Evolutionary conservation across 2,113 vertebrate genomes (phyloP), one percentile per base, ranked within the genome.

Genomic region (Psammodynastes pulverulentus): DNA sequence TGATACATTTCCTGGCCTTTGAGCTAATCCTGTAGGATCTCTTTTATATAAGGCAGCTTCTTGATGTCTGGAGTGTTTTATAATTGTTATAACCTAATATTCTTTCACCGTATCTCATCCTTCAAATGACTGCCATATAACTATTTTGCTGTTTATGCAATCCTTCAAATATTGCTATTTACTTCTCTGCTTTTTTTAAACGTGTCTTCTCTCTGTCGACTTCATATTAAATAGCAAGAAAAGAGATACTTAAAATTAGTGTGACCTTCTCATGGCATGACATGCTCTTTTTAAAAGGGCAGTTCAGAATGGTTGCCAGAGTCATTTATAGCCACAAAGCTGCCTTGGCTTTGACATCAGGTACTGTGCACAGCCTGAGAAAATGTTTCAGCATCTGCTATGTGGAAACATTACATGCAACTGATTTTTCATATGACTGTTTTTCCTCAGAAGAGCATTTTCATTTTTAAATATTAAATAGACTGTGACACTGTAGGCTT

Each of bases 241-340:
- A 52, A 85, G 52, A 92, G 91, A 89, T 89, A 92, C 48, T 85
- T 92, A 89, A 89, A 92, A 79, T 84, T 89, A 92, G 87, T 21
- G 21, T 92, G 91, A 92, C 91, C 91, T 92, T 92, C 91, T 92
- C 87, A 85, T 85, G 45, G 87, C 72, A 89, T 58, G 87, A 58
- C 15, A 7, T 84, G 52, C 43, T 89, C 87, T 62, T 89, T 92
- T 85, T 89, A 6, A 92, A 92, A 89, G 91, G 91, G 67, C 87
- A 89, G 52, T 39, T 92, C 43, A 89, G 87, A 85, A 85, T 85
- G 58, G 87, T 56, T 89, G 87, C 91, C 72, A 92, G 12, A 85
- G 52, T 89, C 72, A 48, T 92, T 72, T 92, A 89, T 13, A 89
- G 51, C 87, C 9, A 24, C 52, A 89, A 45, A 58, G 89, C 87